phyloP scores from a whole-genome alignment of 1,140 invertebrate genomes.

The Drosophila serrata region DNA sequence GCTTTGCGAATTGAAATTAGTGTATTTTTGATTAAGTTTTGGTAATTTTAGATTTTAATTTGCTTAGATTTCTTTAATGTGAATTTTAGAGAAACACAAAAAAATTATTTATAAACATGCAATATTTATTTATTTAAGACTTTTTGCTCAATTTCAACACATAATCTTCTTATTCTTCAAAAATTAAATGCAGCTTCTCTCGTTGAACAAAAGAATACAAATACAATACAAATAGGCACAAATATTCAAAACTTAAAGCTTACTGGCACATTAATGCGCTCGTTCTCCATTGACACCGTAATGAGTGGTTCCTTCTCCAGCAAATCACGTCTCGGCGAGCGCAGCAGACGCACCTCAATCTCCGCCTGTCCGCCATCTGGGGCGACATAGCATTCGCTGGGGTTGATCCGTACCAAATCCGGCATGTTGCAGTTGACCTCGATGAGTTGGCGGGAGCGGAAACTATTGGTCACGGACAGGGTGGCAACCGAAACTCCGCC shows the following conservation, averaged over 20 bases:
- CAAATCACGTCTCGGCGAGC: conserved; percentile 26
- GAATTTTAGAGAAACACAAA: neutral
- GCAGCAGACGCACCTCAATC: conserved; percentile 54
- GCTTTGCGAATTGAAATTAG: no score
- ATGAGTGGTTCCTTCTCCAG: conserved; percentile 40
- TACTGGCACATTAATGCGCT: conserved; percentile 74
- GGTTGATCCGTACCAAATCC: conserved; percentile 60
- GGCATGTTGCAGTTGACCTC: conserved; percentile 65
- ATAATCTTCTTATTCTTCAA: neutral
- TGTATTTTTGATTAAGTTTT: no score
- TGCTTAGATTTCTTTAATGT: no score
- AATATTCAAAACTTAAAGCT: conserved; percentile 57
- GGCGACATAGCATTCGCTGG: conserved; percentile 66
- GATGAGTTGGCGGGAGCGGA: conserved; percentile 69
- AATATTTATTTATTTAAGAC: neutral
- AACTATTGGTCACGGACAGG: conserved; percentile 61
- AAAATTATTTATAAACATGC: neutral
- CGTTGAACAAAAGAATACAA: conserved; percentile 8
- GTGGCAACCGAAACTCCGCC: conserved; percentile 15
- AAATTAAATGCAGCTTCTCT: conserved; percentile 6
- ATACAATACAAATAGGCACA: conserved; percentile 11
- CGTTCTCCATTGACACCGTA: conserved; percentile 73
- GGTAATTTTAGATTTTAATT: no score
- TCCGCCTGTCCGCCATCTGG: conserved; percentile 71
- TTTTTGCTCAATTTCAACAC: neutral